Conservation (phyloP, 1,140 invertebrate genomes). For the Heliothis virescens region DNA sequence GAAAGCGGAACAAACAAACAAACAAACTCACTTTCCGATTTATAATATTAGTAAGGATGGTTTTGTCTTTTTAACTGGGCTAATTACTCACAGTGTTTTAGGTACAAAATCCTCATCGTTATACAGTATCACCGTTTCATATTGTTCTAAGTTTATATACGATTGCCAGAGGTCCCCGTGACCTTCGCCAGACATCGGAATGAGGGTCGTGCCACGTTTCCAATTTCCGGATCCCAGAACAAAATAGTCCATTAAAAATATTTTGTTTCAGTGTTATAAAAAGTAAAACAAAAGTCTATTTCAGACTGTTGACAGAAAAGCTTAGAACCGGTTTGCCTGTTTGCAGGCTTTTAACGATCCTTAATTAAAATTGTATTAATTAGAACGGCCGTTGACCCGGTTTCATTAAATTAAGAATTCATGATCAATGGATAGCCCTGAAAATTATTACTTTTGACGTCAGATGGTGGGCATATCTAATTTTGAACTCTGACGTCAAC, state of each 20-base stretch:
- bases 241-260: slow-evolving; percentile 16
- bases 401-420: too few relatives aligned
- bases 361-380: too few relatives aligned
- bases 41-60: too few relatives aligned
- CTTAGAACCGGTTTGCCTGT: neutral
- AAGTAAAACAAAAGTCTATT: neutral
- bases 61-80: neutral
- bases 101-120: neutral
- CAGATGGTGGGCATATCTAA: neutral
- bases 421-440: neutral
- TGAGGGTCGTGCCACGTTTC: slow-evolving; percentile 7
- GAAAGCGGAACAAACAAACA: too few relatives aligned
- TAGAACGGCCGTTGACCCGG: too few relatives aligned
- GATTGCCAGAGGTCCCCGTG: neutral
- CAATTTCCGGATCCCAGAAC: slow-evolving; percentile 6
- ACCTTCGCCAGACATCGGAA: neutral
- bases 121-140: neutral
- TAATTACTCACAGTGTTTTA: neutral
- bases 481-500: neutral
- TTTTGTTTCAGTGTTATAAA: slow-evolving; percentile 9
- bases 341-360: too few relatives aligned
- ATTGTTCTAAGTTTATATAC: neutral
- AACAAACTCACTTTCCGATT: too few relatives aligned
- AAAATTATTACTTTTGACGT: neutral
- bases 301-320: neutral